These are phyloP conservation scores for Callyntrura guangdongensis DNA, from an alignment of 2,888 invertebrate genomes.

Conservation along the genomic window DNA sequence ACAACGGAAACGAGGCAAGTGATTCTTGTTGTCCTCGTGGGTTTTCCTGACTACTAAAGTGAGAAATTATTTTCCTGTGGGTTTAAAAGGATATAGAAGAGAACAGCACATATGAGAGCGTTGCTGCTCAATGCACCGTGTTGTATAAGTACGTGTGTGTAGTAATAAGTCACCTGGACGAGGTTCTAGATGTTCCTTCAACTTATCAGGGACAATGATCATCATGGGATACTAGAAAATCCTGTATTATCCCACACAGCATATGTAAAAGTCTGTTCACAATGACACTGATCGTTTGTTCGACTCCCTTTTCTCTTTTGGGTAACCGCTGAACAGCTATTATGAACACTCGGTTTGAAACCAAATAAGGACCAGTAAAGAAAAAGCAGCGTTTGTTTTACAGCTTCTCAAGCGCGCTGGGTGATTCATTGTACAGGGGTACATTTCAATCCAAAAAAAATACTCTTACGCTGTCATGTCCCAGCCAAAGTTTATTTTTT, in stretches of 20 bases:
- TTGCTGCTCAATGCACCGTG: background rate
- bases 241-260: slow-evolving; percentile 26
- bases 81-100: background rate
- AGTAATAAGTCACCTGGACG: slow-evolving; percentile 56
- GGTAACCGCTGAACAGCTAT: slow-evolving; percentile 23
- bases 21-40: slow-evolving; percentile 9
- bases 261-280: slow-evolving; percentile 1
- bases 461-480: background rate
- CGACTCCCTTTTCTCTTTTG: background rate
- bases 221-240: slow-evolving; percentile 52
- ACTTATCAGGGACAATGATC: slow-evolving; percentile 64
- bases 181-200: slow-evolving; percentile 50
- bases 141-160: too few relatives aligned
- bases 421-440: slow-evolving; percentile 38
- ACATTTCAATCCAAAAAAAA: slow-evolving; percentile 20
- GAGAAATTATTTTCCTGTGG: slow-evolving; percentile 10
- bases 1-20: slow-evolving; percentile 19
- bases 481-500: slow-evolving; percentile 5
- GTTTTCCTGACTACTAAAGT: slow-evolving; percentile 24
- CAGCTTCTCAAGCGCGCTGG: background rate
- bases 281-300: slow-evolving; percentile 4
- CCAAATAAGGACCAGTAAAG: slow-evolving; percentile 59
- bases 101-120: background rate
- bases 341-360: slow-evolving; percentile 28
- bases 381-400: slow-evolving; percentile 28